phyloP scores from a whole-genome alignment of 2,888 invertebrate genomes.

The Philaethria dido region DNA sequence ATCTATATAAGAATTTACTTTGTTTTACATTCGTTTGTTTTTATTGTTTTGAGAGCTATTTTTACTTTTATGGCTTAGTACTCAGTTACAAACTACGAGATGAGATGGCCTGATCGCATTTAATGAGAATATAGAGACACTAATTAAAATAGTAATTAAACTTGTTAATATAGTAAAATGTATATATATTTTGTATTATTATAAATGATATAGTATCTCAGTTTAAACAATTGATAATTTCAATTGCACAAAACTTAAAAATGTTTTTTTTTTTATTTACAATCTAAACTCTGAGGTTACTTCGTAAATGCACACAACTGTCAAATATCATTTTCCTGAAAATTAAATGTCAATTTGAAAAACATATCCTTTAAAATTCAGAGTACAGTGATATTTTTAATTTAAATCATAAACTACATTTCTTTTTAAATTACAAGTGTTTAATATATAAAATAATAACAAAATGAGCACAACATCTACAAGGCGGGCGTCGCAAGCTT shows the following conservation, averaged over 20 bases:
- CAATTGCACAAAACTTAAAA: neutral
- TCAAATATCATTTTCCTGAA: conserved; percentile 29
- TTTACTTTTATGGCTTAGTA: neutral
- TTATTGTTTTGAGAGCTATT: neutral
- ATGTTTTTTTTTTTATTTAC: neutral
- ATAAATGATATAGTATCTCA: neutral
- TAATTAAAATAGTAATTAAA: no score
- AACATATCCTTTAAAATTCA: conserved; percentile 27
- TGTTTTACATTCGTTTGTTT: neutral
- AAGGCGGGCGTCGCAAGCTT: conserved; percentile 21
- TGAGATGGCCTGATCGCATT: no score
- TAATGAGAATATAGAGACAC: no score
- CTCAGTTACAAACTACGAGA: no score
- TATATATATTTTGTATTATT: neutral
- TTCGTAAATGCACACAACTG: conserved; percentile 25
- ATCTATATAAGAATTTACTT: conserved; percentile 9
- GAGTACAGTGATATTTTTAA: conserved; percentile 32
- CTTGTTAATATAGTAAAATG: no score
- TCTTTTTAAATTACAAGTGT: conserved; percentile 24
- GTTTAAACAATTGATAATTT: neutral
- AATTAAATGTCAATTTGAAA: conserved; percentile 40
- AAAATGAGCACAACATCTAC: conserved; percentile 52
- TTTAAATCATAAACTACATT: conserved; percentile 7
- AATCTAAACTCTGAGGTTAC: neutral
- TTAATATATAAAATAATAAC: conserved; percentile 37